Evolutionary conservation across 2,888 invertebrate species (phyloP).

Genomic region (Agrotis segetum): DNA sequence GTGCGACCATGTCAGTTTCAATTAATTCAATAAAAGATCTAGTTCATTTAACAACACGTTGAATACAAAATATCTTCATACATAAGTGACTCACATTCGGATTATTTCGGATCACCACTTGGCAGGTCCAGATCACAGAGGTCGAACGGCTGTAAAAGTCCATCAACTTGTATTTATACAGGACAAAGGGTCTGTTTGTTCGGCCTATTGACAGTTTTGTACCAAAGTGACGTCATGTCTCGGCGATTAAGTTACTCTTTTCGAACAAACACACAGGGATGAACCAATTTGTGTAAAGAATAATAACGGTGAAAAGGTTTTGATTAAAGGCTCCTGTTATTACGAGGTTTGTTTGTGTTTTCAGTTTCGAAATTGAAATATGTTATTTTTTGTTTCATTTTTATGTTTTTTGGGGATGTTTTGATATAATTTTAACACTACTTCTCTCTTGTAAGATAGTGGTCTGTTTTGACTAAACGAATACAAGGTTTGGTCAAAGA

Average conservation of each 20-base stretch:
- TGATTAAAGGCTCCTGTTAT: constrained; percentile 34
- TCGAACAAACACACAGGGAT: constrained; percentile 33
- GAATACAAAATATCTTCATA: not conserved
- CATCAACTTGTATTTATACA: constrained; percentile 63
- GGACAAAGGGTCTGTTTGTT: constrained; percentile 66
- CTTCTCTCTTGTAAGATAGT: too few species aligned
- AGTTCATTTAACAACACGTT: not conserved
- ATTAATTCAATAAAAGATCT: too few species aligned
- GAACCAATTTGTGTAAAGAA: constrained; percentile 32
- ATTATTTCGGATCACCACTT: constrained; percentile 14
- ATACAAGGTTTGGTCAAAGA: not conserved
- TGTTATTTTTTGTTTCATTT: not conserved
- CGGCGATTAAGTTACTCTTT: constrained; percentile 54
- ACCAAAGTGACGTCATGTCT: constrained; percentile 48
- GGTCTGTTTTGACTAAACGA: too few species aligned
- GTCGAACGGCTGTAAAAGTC: constrained; percentile 54
- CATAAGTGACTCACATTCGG: not conserved
- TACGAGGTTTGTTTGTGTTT: constrained; percentile 20
- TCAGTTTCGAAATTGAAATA: not conserved
- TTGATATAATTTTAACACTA: constrained; percentile 4
- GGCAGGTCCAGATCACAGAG: constrained; percentile 37
- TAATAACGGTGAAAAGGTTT: constrained; percentile 14
- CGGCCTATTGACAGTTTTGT: constrained; percentile 54
- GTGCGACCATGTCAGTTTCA: too few species aligned
- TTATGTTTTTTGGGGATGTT: not conserved